These are phyloP conservation scores for Coreoperca whiteheadi DNA, from an alignment of 2,113 vertebrate species.

Conservation along the genomic window DNA sequence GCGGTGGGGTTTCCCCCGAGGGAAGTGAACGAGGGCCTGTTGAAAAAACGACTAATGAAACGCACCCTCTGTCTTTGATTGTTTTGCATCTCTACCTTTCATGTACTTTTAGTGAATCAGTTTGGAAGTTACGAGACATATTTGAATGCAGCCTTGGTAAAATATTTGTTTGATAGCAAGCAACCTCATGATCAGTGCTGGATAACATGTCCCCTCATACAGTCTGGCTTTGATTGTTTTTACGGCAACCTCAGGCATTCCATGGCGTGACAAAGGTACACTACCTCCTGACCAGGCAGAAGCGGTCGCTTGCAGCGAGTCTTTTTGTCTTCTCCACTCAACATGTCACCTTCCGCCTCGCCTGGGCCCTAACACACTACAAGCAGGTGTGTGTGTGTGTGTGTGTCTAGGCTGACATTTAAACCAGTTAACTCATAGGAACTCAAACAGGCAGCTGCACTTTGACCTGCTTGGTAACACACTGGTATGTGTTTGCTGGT, in stretches of 20 bases:
- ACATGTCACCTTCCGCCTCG: constrained; percentile 90
- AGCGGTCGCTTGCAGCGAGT: constrained; percentile 87
- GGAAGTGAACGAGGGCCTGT: too few relatives aligned
- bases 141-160: too few relatives aligned
- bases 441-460: background rate
- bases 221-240: constrained; percentile 12
- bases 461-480: background rate
- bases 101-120: background rate
- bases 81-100: background rate
- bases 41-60: too few relatives aligned
- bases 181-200: background rate
- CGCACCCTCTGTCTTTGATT: constrained; percentile 11
- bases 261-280: constrained; percentile 86
- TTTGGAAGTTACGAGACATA: background rate
- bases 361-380: constrained; percentile 90
- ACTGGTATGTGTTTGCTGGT: background rate
- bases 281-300: constrained; percentile 90
- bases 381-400: constrained; percentile 83
- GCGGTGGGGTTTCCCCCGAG: too few relatives aligned
- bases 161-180: background rate
- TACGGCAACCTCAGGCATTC: constrained; percentile 81
- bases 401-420: background rate
- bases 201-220: background rate
- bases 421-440: background rate
- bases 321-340: constrained; percentile 90